A percentile compares a stretch with the other conserved stretches of the same genome.
phyloP scores from a whole-genome alignment of 2,888 invertebrate genomes.

The Eutolmus rufibarbis region DNA sequence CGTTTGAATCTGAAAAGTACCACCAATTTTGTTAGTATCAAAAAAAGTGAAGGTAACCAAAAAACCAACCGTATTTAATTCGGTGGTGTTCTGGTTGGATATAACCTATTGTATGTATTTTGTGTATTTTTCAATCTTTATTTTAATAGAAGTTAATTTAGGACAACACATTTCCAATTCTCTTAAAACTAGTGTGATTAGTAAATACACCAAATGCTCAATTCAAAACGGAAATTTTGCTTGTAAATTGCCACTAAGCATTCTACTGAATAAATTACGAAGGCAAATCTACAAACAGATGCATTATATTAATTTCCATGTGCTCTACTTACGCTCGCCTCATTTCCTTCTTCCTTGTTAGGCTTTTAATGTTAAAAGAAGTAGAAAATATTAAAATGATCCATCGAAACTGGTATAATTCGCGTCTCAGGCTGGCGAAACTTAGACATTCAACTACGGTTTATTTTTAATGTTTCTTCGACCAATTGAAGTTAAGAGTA shows the following conservation, averaged over 20 bases:
- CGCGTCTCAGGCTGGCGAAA: not conserved
- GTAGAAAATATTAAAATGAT: conserved; percentile 20
- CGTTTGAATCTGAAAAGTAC: conserved; percentile 76
- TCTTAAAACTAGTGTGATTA: not conserved
- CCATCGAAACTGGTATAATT: not conserved
- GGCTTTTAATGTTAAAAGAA: conserved; percentile 32
- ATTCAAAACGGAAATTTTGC: not conserved
- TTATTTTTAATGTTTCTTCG: not conserved
- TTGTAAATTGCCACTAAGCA: not conserved
- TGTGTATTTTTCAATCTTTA: not conserved
- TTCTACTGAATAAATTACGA: not conserved
- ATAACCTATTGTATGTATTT: not conserved
- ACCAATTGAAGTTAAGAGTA: not conserved
- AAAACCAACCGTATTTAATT: not conserved
- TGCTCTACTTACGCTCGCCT: conserved; percentile 29
- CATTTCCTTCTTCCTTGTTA: conserved; percentile 20
- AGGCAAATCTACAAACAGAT: not conserved
- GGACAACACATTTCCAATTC: not conserved
- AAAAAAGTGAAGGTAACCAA: not conserved
- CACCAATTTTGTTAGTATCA: conserved; percentile 30
- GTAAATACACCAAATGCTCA: not conserved
- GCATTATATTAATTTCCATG: not conserved
- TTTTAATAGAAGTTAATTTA: conserved; percentile 1
- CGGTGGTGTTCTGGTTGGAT: not conserved
- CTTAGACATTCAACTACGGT: not conserved